A percentile compares a stretch with the other conserved stretches of the same genome.
Conservation (phyloP, 2,113 vertebrate species). For the Naja naja region DNA sequence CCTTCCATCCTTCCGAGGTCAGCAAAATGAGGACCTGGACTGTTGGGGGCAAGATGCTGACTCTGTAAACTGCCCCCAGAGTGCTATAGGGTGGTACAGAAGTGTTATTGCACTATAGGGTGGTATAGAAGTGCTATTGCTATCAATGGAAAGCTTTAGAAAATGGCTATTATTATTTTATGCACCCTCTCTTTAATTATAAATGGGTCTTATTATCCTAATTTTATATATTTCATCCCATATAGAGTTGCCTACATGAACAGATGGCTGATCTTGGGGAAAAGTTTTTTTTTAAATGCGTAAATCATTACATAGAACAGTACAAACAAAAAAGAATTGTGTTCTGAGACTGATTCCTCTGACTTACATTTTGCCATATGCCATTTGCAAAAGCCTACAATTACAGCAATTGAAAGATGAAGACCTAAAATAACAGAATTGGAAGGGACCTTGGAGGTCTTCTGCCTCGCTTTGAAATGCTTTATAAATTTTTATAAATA, state of each 20-base stretch:
- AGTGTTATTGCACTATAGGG: too few relatives aligned
- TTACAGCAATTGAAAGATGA: neutral
- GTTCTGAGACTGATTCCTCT: neutral
- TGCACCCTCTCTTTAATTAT: too few relatives aligned
- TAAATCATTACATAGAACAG: slow-evolving; percentile 12
- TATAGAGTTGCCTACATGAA: neutral
- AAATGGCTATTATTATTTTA: neutral
- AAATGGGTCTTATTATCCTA: too few relatives aligned
- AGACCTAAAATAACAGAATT: neutral
- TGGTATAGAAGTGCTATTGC: too few relatives aligned
- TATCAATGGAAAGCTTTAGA: neutral
- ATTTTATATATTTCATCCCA: neutral
- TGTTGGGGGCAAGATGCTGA: too few relatives aligned
- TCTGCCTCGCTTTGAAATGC: too few relatives aligned
- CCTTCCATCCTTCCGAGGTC: too few relatives aligned
- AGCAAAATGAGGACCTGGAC: too few relatives aligned
- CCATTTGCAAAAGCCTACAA: rapidly evolving
- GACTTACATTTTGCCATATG: neutral
- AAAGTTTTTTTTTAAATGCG: neutral
- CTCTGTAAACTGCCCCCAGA: too few relatives aligned
- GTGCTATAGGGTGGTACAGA: too few relatives aligned
- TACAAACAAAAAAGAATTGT: neutral
- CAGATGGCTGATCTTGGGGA: slow-evolving; percentile 15
- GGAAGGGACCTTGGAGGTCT: too few relatives aligned
- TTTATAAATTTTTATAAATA: neutral